Evolutionary conservation across 2,113 vertebrate species (phyloP), one percentile per base, ranked within the genome.

Genomic region (Scolopax mira): DNA sequence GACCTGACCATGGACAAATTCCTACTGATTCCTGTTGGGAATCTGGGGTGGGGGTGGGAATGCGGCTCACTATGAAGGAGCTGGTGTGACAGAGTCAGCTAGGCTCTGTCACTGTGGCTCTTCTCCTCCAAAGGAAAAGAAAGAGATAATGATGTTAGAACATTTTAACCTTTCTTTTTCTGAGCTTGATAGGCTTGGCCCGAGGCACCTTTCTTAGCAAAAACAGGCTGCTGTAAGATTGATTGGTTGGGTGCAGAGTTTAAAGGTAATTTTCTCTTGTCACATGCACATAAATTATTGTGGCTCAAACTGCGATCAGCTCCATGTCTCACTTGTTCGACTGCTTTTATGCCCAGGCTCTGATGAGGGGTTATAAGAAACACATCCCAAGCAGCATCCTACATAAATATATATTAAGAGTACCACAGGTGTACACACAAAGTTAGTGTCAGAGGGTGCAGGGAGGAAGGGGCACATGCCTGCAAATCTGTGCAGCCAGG

Each of bases 181-280:
- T 94, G 95, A 90, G 82, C 66, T 95, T 95, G 91, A 95, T 92
- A 93, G 93, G 87, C 90, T 93, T 92, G 91, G 97, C 95, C 94
- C 1, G 79, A 96, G 94, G 94, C 89, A 94, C 79, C 94, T 66
- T 96, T 96, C 85, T 6, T 79, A 97, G 95, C 84, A 96, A 96
- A 97, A 97, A 51, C 84, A 96, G 85, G 89, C 90, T 96, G 91
- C 94, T 96, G 52, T 35, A 96, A 97, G 96, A 97, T 87, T 94
- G 95, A 97, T 86, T 96, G 82, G 92, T 79, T 85, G 70, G 96
- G 89, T 90, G 62, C 87, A 89, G 85, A 95, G 90, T 96, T 97
- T 96, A 95, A 96, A 96, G 90, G 96, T 95, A 96, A 96, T 96
- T 97, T 97, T 96, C 96, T 93, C 88, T 89, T 90, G 93, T 97